Conservation (phyloP, 2,113 vertebrate genomes). For the Chascanopsetta lugubris region DNA sequence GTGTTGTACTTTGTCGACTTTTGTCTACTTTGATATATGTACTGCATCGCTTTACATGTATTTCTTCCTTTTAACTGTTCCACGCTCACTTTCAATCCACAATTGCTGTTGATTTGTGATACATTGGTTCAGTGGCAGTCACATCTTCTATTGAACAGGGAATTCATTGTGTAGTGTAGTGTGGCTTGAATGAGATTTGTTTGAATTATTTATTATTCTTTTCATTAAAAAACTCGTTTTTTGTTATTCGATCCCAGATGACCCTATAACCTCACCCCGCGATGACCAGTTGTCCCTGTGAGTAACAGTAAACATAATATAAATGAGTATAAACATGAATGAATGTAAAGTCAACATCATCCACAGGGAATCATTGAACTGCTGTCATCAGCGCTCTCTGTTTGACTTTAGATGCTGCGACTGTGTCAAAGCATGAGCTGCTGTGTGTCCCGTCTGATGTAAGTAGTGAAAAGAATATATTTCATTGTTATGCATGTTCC, state of each 20-base stretch:
- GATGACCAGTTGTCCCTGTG: constrained; percentile 29
- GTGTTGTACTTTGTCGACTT: not conserved
- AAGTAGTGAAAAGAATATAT: not conserved
- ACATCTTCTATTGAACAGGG: no score
- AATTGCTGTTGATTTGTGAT: not conserved
- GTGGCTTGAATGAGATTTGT: not conserved
- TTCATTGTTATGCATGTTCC: not conserved
- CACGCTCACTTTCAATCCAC: not conserved
- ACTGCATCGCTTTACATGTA: not conserved
- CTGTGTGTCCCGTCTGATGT: not conserved
- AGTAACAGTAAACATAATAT: constrained; percentile 1
- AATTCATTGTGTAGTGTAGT: not conserved
- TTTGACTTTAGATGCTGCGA: not conserved
- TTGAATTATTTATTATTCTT: not conserved
- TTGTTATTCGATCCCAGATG: no score
- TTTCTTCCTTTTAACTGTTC: not conserved
- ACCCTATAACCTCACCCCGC: not conserved
- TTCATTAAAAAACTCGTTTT: no score
- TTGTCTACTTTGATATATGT: not conserved
- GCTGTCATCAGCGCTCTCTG: not conserved
- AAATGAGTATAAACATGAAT: not conserved
- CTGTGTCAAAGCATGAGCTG: not conserved
- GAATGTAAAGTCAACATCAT: not conserved
- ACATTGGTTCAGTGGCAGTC: no score
- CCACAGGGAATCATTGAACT: not conserved